Evolutionary conservation across 2,888 invertebrate genomes (phyloP), one percentile per base, ranked within the genome.

Genomic region (Drosophila falleni): DNA sequence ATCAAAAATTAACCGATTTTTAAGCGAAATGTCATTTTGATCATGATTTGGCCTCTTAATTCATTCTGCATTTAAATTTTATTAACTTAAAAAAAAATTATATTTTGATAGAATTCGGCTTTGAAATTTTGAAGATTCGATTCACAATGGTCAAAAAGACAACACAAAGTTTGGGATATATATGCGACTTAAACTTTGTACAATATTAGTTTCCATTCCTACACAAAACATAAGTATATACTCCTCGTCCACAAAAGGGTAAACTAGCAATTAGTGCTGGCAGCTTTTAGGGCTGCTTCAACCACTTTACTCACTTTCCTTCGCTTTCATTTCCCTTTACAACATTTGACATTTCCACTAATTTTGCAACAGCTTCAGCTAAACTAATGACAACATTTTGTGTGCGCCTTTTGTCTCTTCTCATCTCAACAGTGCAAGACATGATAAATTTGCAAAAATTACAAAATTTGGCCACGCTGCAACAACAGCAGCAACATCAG

Each of bases 401-500:
- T 59, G 58, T 77, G 47, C 65, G 67, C 68, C 63, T 74, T 77
- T 71, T 74, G 53, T 76, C 76, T 68, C 54, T 75, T 75, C 58
- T 62, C 72, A 37, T 37, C 26, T 23, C 44, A 42, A 54, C 89
- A 93, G 93, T 93, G 93, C 93, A 93, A 92, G 93, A 92, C 90
- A 93, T 93, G 92, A 87, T 93, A 90, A 93, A 93, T 91, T 91
- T 93, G 86, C 93, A 93, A 91, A 97, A 96, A 93, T 94, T 97
- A 69, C 97, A 97, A 93, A 97, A 96, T 90, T 93, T 97, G 86
- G 96, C 96, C 70, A 95, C 95, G 75, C 94, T 97, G 92, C 92
- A 94, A 87, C 95, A 95, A 80, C 95, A 95, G 37, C 91, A 91
- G 13, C 88, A 95, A 26, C 91, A 91, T 5, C 88, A 90, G 0